Evolutionary conservation across 2,797 vertebrate genomes (phyloP), one percentile per base, ranked within the genome.

Genomic region (Rhinatrema bivittatum): DNA sequence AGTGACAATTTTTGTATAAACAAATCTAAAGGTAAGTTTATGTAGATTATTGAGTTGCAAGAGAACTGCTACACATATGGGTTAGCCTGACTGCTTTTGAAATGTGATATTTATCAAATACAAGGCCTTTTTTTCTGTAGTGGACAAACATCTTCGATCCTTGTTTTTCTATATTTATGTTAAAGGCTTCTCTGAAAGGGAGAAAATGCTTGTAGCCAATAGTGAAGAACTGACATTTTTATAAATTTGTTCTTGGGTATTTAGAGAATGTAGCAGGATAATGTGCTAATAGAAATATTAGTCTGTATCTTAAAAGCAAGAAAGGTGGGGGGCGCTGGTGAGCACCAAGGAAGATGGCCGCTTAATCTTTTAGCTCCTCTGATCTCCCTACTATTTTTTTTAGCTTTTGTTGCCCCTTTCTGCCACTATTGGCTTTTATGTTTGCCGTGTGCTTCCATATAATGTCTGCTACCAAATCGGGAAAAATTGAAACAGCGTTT

Each of bases 181-280:
- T 50, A 50, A 46, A 35, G 32, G 43, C 42, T 59, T 31, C 30
- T 29, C 45, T 24, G 59, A 35, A 45, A 29, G 29, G 32, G 16
- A 30, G 56, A 37, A 59, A 54, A 47, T 48, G 32, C 30, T 56
- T 61, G 33, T 20, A 48, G 36, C 45, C 50, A 56, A 56, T 63
- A 57, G 52, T 42, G 37, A 46, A 53, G 54, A 59, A 32, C 43
- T 37, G 42, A 22, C 47, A 25, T 39, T 64, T 59, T 33, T 29
- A 20, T 56, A 56, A 54, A 50, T 44, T 59, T 66, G 64, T 66
- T 64, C 50, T 57, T 62, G 52, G 61, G 52, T 60, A 53, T 48
- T 60, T 64, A 55, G 29, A 20, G 19, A n/a, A 1, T 43, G 33
- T 56, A 50, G 39, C 18, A 37, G 10, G 35, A 56, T 56, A 64